Evolutionary conservation across 2,888 invertebrate genomes (phyloP), one percentile per base, ranked within the genome.

Genomic region (Tenthredo distinguenda): DNA sequence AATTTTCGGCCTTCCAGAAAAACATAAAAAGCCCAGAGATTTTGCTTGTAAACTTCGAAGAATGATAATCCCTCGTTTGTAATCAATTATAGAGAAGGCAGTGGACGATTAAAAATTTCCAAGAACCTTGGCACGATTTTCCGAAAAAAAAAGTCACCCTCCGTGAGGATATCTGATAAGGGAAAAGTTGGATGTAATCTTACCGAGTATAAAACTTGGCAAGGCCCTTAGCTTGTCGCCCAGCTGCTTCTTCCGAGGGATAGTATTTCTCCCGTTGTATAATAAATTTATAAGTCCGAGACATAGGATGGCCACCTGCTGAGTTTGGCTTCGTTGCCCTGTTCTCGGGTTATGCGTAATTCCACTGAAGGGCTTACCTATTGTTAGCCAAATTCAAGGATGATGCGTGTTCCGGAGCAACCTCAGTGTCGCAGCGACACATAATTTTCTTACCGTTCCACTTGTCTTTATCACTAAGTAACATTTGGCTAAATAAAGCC

Each of bases 221-320:
- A 26, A 81, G 21, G 62, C 81, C 15, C 37, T 15, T 40, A 81
- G 62, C 15, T 62, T n/a, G 58, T 40, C n/a, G 81, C 15, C 81
- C 62, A 40, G 81, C 62, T 37, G 18, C 37, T 62, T 37, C 81
- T 58, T 31, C 40, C 7, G 21, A 40, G 40, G 40, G 31, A 62
- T 58, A 81, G 1, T 50, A 37, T 58, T 62, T 62, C 21, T 50
- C 81, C 37, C 62, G n/a, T n/a, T 21, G 37, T 62, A 18, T 40
- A 62, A 18, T 15, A 31, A 37, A 81, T 26, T 58, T 26, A 81
- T 40, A 81, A 81, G 21, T 62, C 12, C 12, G 81, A 81, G 62
- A 81, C 81, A 81, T 81, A 40, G 81, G 81, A 21, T 81, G 5
- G 58, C 58, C 81, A 81, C 81, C 81, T 74, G 43, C 40, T 50